These are phyloP conservation scores for Dinoponera quadriceps DNA, from an alignment of 1,140 invertebrate species.

Conservation along the genomic window DNA sequence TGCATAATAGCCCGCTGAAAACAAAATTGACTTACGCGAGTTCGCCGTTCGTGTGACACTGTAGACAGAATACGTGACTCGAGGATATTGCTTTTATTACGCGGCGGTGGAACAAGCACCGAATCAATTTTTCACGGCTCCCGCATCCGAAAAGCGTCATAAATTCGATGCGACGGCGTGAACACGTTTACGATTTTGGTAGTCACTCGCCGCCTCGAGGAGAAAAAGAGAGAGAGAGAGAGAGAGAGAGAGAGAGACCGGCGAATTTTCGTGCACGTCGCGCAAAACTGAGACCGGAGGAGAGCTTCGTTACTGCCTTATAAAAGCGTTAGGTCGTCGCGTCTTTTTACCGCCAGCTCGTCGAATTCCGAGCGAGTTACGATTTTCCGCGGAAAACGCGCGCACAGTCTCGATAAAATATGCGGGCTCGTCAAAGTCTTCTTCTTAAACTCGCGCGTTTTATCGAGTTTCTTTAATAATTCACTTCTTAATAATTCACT, in stretches of 20 bases:
- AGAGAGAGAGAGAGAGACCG: background rate
- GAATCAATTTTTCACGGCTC: background rate
- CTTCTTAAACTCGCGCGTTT: background rate
- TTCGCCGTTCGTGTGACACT: background rate
- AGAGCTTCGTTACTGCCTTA: conserved; percentile 14
- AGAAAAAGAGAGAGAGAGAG: background rate
- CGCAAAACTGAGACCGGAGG: background rate
- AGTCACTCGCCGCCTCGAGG: background rate
- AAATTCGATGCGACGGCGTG: conserved; percentile 1
- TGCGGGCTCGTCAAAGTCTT: background rate
- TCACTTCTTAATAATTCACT: too few relatives aligned
- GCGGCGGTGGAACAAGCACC: background rate
- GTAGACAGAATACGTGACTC: background rate
- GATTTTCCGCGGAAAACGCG: background rate
- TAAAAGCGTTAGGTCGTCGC: conserved; percentile 16
- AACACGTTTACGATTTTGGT: background rate
- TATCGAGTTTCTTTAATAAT: background rate
- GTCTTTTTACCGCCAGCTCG: conserved; percentile 1
- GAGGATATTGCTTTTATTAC: background rate
- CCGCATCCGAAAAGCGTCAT: conserved; percentile 8
- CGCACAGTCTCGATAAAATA: background rate
- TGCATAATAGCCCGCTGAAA: background rate
- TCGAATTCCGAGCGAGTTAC: background rate
- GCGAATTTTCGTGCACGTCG: background rate
- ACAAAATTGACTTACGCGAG: background rate